Percentiles rank a stretch among this genome's conserved stretches.
Conservation (phyloP, 2,113 vertebrate species). For the Gambusia affinis region DNA sequence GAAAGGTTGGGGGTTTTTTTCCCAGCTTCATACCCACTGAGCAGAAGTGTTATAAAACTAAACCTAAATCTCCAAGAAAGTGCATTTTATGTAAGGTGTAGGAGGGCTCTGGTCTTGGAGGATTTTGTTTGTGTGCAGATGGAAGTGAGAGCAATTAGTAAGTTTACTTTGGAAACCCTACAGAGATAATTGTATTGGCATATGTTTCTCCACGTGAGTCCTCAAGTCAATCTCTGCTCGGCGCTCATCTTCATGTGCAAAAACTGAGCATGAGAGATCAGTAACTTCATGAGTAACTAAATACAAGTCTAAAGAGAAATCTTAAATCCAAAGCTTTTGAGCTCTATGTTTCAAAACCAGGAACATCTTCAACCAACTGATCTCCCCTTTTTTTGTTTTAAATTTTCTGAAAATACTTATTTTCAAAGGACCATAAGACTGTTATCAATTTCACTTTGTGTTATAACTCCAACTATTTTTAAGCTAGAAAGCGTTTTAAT, state of each 20-base stretch:
- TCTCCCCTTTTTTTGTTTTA: slow-evolving; percentile 4
- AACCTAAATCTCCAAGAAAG: slow-evolving; percentile 21
- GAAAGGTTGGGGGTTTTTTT: neutral
- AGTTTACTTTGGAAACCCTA: slow-evolving; percentile 44
- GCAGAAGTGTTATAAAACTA: slow-evolving; percentile 1
- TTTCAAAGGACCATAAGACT: neutral
- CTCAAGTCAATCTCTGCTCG: slow-evolving; percentile 4
- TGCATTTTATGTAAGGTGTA: slow-evolving; percentile 6
- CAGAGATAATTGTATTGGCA: slow-evolving; percentile 57
- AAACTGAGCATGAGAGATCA: neutral
- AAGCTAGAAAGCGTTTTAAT: neutral
- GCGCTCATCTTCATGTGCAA: neutral
- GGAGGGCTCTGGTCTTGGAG: slow-evolving; percentile 1
- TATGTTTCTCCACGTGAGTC: slow-evolving; percentile 42
- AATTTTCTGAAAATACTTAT: slow-evolving; percentile 14
- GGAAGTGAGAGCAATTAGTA: slow-evolving; percentile 31
- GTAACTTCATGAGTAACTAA: neutral
- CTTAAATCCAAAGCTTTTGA: neutral
- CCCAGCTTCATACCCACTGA: slow-evolving; percentile 4
- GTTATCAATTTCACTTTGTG: slow-evolving; percentile 34
- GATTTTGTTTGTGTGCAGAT: slow-evolving; percentile 50
- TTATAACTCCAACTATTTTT: slow-evolving; percentile 35
- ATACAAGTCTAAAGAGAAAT: too few species aligned
- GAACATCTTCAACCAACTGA: slow-evolving; percentile 5
- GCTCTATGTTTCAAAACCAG: slow-evolving; percentile 10